Evolutionary conservation across 2,113 vertebrate genomes (phyloP).

Genomic region (Procavia capensis): DNA sequence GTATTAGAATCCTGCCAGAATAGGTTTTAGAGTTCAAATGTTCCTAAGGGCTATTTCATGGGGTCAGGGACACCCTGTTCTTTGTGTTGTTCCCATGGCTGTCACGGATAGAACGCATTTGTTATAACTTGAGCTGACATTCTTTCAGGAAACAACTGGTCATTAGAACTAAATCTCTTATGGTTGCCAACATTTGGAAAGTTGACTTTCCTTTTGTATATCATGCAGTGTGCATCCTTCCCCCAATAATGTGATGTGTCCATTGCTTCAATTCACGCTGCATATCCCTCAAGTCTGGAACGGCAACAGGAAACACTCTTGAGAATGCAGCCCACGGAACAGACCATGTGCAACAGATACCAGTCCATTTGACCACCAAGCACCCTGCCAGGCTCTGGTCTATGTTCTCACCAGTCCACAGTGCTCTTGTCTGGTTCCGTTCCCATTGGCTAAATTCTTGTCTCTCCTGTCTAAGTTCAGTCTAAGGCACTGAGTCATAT

Average conservation of each 20-base stretch:
- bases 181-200: slow-evolving; percentile 56
- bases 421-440: not conserved
- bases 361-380: not conserved
- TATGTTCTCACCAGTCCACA: not conserved
- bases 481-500: not conserved
- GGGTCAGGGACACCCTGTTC: slow-evolving; percentile 22
- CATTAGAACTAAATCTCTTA: slow-evolving; percentile 55
- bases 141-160: slow-evolving; percentile 51
- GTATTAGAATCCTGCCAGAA: slow-evolving; percentile 1
- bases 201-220: slow-evolving; percentile 23
- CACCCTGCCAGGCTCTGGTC: not conserved
- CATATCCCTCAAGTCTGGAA: slow-evolving; percentile 39
- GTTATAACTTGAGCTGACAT: slow-evolving; percentile 34
- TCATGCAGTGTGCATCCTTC: slow-evolving; percentile 12
- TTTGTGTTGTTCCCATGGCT: slow-evolving; percentile 47
- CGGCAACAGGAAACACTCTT: slow-evolving; percentile 23
- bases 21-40: slow-evolving; percentile 53
- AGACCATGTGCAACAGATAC: not conserved
- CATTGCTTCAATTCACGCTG: not conserved
- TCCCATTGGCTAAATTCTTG: not conserved
- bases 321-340: not conserved
- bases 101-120: slow-evolving; percentile 50
- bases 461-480: not conserved
- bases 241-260: slow-evolving; percentile 18
- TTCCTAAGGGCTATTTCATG: slow-evolving; percentile 48